phyloP scores from a whole-genome alignment of 2,888 invertebrate species.

The Ecdyonurus torrentis region DNA sequence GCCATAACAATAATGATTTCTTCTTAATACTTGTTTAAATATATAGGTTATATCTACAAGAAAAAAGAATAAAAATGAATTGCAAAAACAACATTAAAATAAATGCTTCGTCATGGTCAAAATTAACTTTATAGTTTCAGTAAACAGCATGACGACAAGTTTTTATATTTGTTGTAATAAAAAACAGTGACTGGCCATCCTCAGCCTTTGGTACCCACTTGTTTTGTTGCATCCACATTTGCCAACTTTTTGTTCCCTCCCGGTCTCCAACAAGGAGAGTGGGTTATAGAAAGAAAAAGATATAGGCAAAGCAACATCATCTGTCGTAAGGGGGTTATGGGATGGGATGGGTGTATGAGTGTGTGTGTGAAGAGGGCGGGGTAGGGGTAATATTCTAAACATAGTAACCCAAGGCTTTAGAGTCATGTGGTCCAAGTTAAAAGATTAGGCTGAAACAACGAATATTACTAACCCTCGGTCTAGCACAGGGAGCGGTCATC shows the following conservation, averaged over 20 bases:
- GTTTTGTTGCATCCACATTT: not conserved
- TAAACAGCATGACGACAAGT: too few relatives aligned
- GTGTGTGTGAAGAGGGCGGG: too few relatives aligned
- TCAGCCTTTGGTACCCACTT: too few relatives aligned
- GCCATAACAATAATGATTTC: too few relatives aligned
- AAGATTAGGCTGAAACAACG: not conserved
- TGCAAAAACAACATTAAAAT: too few relatives aligned
- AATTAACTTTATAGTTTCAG: not conserved
- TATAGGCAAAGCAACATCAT: too few relatives aligned
- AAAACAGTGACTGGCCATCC: too few relatives aligned
- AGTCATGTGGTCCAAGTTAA: not conserved
- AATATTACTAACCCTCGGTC: not conserved
- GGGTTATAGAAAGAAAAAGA: not conserved
- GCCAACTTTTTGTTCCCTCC: not conserved
- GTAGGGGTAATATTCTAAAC: not conserved
- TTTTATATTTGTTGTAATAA: too few relatives aligned
- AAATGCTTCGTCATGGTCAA: not conserved
- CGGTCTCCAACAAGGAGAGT: not conserved
- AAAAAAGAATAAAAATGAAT: too few relatives aligned
- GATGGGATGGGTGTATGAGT: not conserved
- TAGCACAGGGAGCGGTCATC: not conserved
- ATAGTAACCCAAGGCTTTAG: not conserved
- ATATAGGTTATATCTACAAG: too few relatives aligned
- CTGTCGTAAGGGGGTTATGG: not conserved
- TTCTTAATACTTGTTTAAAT: too few relatives aligned